Evolutionary conservation across 2,888 invertebrate species (phyloP).

Genomic region (Drosophila mulleri): DNA sequence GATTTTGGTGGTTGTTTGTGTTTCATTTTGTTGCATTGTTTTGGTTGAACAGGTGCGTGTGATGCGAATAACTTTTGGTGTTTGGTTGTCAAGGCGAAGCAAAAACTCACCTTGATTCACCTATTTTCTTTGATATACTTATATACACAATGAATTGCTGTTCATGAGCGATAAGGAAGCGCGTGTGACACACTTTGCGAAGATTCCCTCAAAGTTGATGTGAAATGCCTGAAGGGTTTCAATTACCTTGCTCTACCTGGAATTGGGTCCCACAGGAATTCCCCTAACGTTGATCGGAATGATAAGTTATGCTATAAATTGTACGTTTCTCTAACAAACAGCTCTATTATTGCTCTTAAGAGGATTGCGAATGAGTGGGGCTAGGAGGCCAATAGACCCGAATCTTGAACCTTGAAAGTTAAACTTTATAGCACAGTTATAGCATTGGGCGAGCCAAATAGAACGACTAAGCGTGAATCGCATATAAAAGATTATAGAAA

Average conservation of each 20-base stretch:
- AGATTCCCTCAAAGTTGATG: not conserved
- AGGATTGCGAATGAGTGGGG: not conserved
- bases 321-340: not conserved
- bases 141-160: not conserved
- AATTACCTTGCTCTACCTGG: not conserved
- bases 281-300: not conserved
- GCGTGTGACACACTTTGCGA: slow-evolving; percentile 19
- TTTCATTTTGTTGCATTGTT: slow-evolving; percentile 17
- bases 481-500: slow-evolving; percentile 27
- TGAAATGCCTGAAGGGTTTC: not conserved
- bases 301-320: not conserved
- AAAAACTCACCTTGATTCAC: slow-evolving; percentile 39
- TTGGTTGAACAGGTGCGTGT: slow-evolving; percentile 44
- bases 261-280: not conserved
- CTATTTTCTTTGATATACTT: slow-evolving; percentile 12
- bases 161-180: slow-evolving; percentile 39
- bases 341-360: not conserved
- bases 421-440: slow-evolving; percentile 11
- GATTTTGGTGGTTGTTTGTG: not conserved
- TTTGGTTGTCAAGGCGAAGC: slow-evolving; percentile 52
- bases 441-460: slow-evolving; percentile 32
- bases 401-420: slow-evolving; percentile 37
- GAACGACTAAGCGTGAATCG: slow-evolving; percentile 49
- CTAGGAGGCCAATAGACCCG: slow-evolving; percentile 5
- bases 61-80: slow-evolving; percentile 48